These are phyloP conservation scores for Amia ocellicauda DNA, from an alignment of 2,113 vertebrate species.

Conservation along the genomic window DNA sequence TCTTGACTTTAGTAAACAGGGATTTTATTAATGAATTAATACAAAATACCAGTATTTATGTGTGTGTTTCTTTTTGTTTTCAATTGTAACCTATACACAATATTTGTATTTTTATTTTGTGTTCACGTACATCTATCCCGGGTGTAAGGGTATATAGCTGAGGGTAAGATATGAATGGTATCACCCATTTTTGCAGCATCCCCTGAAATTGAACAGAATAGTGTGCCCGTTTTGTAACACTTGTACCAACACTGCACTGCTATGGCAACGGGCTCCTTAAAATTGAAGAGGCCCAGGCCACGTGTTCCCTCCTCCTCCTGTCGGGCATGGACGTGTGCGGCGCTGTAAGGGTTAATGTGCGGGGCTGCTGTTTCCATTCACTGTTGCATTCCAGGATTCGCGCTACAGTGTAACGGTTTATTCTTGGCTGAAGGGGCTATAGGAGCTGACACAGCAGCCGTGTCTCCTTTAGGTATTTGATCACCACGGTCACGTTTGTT, in stretches of 20 bases:
- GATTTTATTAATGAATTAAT: too few species aligned
- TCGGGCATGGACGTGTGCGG: neutral
- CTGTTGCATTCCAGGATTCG: constrained; percentile 15
- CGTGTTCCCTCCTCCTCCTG: neutral
- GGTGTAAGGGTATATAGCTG: too few species aligned
- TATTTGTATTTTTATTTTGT: too few species aligned
- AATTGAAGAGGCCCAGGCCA: neutral
- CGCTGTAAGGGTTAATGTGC: neutral
- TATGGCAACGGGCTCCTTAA: constrained; percentile 9
- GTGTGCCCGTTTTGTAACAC: too few species aligned
- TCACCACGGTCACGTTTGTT: constrained; percentile 64
- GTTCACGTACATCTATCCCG: too few species aligned
- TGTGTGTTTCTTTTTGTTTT: too few species aligned
- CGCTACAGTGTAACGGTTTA: neutral
- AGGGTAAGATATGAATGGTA: too few species aligned
- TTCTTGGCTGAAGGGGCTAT: neutral
- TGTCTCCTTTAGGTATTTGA: constrained; percentile 34
- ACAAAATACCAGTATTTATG: too few species aligned
- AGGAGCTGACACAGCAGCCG: neutral
- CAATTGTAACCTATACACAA: too few species aligned
- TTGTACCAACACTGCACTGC: constrained; percentile 6
- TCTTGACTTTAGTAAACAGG: too few species aligned
- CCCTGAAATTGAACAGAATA: too few species aligned
- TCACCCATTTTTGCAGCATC: too few species aligned
- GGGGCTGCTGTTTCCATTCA: neutral